Percentiles rank a stretch among this genome's conserved stretches.
Evolutionary conservation across 2,888 invertebrate genomes (phyloP).

Genomic region (Limnephilus marmoratus): DNA sequence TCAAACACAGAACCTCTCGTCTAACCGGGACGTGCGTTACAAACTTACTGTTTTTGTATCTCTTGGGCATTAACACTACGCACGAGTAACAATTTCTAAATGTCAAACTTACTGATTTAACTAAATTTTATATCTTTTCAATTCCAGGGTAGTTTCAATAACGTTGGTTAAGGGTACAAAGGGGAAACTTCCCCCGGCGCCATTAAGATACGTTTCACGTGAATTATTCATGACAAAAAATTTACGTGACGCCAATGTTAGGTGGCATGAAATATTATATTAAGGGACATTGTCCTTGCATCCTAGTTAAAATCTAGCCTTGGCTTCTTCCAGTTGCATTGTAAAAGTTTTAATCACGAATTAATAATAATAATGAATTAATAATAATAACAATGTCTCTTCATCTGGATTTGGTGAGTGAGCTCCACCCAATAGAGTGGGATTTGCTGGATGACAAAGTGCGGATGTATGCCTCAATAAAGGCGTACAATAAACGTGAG

Average conservation of each 20-base stretch:
- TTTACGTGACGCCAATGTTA: slow-evolving; percentile 13
- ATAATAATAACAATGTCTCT: too few species aligned
- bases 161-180: not conserved
- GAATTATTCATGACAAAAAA: slow-evolving; percentile 41
- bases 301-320: not conserved
- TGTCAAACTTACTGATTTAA: not conserved
- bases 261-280: slow-evolving; percentile 25
- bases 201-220: not conserved
- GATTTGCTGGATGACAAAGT: too few species aligned
- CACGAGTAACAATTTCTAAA: too few species aligned
- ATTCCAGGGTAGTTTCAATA: not conserved
- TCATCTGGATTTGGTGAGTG: too few species aligned
- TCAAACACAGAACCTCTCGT: too few species aligned
- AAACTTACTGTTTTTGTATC: too few species aligned
- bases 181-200: not conserved
- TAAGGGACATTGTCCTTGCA: not conserved
- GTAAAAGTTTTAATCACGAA: not conserved
- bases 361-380: not conserved
- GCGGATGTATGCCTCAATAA: too few species aligned
- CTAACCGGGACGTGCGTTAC: too few species aligned
- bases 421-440: too few species aligned
- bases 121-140: not conserved
- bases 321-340: not conserved
- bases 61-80: too few species aligned
- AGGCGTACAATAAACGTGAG: too few species aligned